Conservation (phyloP, 1,140 invertebrate species). For the Lethrus apterus region DNA sequence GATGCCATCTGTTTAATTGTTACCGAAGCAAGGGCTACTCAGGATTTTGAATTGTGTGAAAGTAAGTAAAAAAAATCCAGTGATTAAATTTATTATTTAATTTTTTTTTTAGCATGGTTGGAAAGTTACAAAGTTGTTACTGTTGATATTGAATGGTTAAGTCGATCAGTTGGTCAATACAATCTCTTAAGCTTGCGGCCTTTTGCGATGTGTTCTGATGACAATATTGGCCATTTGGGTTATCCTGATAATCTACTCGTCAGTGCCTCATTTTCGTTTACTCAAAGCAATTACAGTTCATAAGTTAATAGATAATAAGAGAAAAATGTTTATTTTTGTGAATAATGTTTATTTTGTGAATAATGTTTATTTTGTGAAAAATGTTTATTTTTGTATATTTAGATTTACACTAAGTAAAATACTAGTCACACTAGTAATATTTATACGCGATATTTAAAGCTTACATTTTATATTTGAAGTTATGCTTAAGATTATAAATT, state of each 20-base stretch:
- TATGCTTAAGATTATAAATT: too few species aligned
- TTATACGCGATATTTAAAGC: too few species aligned
- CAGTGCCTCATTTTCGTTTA: constrained; percentile 20
- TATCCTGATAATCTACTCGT: constrained; percentile 30
- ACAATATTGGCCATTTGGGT: constrained; percentile 26
- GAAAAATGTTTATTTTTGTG: too few species aligned
- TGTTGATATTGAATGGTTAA: constrained; percentile 38
- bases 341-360: too few species aligned
- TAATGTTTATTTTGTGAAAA: too few species aligned
- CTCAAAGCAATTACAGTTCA: not conserved
- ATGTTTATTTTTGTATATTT: too few species aligned
- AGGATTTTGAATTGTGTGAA: constrained; percentile 33
- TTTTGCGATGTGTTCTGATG: constrained; percentile 31
- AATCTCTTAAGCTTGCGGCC: constrained; percentile 29
- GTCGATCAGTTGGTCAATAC: constrained; percentile 33
- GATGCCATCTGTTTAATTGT: constrained; percentile 30
- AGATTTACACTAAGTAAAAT: too few species aligned
- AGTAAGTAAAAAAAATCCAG: constrained; percentile 22
- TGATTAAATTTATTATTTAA: constrained; percentile 3
- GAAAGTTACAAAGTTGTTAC: constrained; percentile 30
- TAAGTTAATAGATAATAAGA: too few species aligned
- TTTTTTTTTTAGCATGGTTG: constrained; percentile 31
- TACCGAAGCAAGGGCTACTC: constrained; percentile 26
- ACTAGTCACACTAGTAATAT: too few species aligned
- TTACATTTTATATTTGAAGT: too few species aligned